Evolutionary conservation across 2,113 vertebrate genomes (phyloP).

Genomic region (Microcebus murinus): DNA sequence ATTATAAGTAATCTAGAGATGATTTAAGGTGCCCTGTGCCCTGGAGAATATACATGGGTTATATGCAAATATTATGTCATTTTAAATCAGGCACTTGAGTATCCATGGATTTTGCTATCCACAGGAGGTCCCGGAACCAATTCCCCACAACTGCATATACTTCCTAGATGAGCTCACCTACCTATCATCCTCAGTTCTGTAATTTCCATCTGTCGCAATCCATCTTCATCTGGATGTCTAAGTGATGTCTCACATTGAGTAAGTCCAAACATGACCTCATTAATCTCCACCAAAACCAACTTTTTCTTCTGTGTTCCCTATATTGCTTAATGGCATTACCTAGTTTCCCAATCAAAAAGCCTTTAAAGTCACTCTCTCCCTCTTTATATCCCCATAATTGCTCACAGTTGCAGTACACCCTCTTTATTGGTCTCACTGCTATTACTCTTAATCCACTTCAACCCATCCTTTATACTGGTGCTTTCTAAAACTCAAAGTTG

Average conservation of each 20-base stretch:
- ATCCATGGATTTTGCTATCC: background rate
- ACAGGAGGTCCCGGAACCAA: background rate
- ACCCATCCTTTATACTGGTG: background rate
- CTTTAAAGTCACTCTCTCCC: background rate
- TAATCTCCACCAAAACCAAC: background rate
- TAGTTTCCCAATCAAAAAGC: slow-evolving; percentile 24
- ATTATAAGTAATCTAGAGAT: background rate
- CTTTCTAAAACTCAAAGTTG: slow-evolving; percentile 22
- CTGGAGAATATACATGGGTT: background rate
- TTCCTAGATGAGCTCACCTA: background rate
- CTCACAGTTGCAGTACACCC: background rate
- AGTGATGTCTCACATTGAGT: background rate
- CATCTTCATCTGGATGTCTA: background rate
- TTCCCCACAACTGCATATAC: background rate
- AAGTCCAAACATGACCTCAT: background rate
- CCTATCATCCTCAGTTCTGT: background rate
- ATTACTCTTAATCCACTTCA: background rate
- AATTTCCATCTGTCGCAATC: slow-evolving; percentile 19
- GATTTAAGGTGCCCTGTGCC: background rate
- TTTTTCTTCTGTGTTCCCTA: background rate
- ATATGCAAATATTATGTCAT: background rate
- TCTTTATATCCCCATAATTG: background rate
- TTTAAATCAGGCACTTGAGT: background rate
- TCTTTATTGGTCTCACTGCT: background rate
- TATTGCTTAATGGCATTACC: background rate